phyloP scores from a whole-genome alignment of 2,797 vertebrate species.

The Sarcophilus harrisii region DNA sequence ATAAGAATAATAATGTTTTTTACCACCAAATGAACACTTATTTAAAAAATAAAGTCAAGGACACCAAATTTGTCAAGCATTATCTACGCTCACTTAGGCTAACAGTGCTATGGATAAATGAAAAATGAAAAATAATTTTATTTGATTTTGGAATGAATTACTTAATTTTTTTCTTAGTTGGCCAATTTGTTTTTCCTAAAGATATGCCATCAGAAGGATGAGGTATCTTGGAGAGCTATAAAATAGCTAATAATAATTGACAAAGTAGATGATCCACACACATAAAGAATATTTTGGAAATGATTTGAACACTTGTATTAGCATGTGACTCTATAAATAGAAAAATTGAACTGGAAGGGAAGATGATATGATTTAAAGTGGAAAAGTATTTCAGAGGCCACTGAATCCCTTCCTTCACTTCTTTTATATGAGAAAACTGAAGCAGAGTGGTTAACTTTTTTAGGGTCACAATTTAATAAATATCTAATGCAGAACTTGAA shows the following conservation, averaged over 20 bases:
- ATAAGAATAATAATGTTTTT: background rate
- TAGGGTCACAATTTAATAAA: background rate
- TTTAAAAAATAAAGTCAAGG: background rate
- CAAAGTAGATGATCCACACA: background rate
- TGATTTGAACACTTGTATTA: background rate
- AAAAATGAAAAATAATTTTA: background rate
- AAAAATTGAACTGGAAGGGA: background rate
- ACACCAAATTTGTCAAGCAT: background rate
- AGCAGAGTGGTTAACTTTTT: background rate
- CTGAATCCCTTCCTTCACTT: background rate
- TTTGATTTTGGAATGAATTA: background rate
- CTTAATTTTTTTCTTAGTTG: background rate
- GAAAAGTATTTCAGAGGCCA: background rate
- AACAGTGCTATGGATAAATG: background rate
- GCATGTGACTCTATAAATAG: background rate
- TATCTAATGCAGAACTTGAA: background rate
- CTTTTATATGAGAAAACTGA: background rate
- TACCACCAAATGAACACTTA: background rate
- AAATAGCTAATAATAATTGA: background rate
- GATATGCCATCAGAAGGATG: background rate
- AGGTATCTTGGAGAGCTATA: background rate
- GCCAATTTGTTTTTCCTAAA: background rate
- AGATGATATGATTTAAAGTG: background rate
- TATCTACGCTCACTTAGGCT: background rate
- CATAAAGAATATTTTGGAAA: constrained; percentile 15